Evolutionary conservation across 2,113 vertebrate species (phyloP).

Genomic region (Trachemys scripta): DNA sequence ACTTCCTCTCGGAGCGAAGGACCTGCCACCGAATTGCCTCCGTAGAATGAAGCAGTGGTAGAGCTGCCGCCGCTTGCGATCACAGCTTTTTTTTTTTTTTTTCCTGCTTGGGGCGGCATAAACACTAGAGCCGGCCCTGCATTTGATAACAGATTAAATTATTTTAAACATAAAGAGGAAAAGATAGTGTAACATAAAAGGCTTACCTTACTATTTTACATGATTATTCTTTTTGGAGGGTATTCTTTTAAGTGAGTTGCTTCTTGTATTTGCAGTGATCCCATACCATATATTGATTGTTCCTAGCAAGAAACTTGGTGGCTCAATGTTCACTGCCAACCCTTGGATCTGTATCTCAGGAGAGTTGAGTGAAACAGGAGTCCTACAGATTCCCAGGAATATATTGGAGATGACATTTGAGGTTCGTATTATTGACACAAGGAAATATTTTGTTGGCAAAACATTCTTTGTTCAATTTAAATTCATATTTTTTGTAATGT

Average conservation of each 20-base stretch:
- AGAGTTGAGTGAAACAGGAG: conserved; percentile 95
- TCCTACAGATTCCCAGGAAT: conserved; percentile 95
- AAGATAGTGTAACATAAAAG: neutral
- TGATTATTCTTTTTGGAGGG: neutral
- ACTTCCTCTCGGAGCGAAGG: too few relatives aligned
- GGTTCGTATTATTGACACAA: conserved; percentile 80
- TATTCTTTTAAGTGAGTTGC: neutral
- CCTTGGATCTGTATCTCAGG: conserved; percentile 99
- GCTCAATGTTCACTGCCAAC: conserved; percentile 99
- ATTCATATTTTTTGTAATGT: neutral
- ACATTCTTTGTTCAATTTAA: neutral
- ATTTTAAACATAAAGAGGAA: neutral
- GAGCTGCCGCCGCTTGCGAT: too few relatives aligned
- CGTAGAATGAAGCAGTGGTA: too few relatives aligned
- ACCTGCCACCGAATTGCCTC: too few relatives aligned
- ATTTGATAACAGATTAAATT: neutral
- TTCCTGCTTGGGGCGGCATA: too few relatives aligned
- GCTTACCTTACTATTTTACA: neutral
- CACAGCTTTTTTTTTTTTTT: too few relatives aligned
- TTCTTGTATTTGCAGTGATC: conserved; percentile 87
- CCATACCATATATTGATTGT: conserved; percentile 96
- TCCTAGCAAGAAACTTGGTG: conserved; percentile 96
- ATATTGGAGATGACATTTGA: conserved; percentile 97
- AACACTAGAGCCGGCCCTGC: too few relatives aligned
- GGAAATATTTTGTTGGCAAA: neutral